Evolutionary conservation across 2,888 invertebrate genomes (phyloP), one percentile per base, ranked within the genome.

Genomic region (Troides aeacus): DNA sequence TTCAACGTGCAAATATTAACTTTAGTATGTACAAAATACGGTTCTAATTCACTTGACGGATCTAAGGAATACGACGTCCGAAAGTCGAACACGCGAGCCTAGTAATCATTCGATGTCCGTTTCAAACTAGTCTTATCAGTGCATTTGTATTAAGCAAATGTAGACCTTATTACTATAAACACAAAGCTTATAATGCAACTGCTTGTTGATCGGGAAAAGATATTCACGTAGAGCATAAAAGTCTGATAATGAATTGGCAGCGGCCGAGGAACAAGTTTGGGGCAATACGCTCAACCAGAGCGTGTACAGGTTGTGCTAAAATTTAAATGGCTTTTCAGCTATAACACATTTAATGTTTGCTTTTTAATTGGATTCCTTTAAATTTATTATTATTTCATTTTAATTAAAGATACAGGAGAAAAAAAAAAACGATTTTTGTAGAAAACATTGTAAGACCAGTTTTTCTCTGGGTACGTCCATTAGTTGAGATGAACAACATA

Each of bases 31-130:
- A 66, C 30, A 30, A 0, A 6, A 73, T 86, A 90, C 77, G 84
- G 85, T 80, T 78, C 78, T 77, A 79, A 82, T 84, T 86, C 76
- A 81, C 4, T 81, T 79, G 77, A 81, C 70, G 72, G 66, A 62
- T 59, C 59, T 42, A 73, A 76, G 81, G 79, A 83, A 84, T 90
- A 88, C 83, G 86, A 79, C 88, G 83, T 90, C 90, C 80, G 80
- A 81, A 78, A 80, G 78, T 80, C 82, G 77, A 85, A 83, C 84
- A 81, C 77, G 81, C 81, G 81, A 84, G 87, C 84, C 88, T 89
- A 88, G 91, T 92, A 92, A 92, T 92, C 92, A 92, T 87, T 90
- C 85, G 86, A 84, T 84, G 86, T 87, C 84, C 82, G 85, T 83
- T 86, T 87, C 89, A 86, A 87, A 84, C 85, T 83, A 78, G 90